Conservation (phyloP, 2,797 vertebrate genomes). For the Acropternis orthonyx region DNA sequence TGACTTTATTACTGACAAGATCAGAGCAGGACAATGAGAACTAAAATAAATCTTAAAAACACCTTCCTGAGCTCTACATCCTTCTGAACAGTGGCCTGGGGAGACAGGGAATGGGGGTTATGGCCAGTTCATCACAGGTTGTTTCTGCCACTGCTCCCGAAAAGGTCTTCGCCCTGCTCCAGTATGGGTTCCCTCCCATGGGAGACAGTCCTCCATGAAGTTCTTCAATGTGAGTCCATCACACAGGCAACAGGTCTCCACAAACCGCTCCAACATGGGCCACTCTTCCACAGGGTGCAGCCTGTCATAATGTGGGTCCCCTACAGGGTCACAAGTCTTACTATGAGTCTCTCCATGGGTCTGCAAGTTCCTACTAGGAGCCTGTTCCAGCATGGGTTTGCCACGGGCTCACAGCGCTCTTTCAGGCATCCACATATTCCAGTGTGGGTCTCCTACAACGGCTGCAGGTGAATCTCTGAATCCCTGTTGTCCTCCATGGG, state of each 20-base stretch:
- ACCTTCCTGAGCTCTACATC: neutral
- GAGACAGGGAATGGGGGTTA: neutral
- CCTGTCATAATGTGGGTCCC: neutral
- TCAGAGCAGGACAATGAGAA: neutral
- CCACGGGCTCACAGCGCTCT: neutral
- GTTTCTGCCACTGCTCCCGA: neutral
- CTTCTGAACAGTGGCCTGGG: too few relatives aligned
- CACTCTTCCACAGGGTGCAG: neutral
- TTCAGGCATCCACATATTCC: neutral
- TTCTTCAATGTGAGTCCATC: neutral
- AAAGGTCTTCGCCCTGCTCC: neutral
- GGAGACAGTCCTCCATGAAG: neutral
- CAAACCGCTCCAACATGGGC: neutral
- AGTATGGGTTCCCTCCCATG: neutral
- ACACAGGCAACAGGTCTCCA: neutral
- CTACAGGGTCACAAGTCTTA: neutral
- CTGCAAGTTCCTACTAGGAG: neutral
- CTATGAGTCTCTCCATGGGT: neutral
- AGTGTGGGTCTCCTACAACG: neutral
- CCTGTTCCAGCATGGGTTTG: neutral
- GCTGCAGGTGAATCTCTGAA: neutral
- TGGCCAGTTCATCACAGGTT: neutral
- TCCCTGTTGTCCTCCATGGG: neutral
- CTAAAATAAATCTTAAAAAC: neutral
- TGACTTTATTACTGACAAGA: neutral